A percentile compares a stretch with the other conserved stretches of the same genome.
Evolutionary conservation across 1,140 invertebrate species (phyloP).

Genomic region (Cyclargus thomasi): DNA sequence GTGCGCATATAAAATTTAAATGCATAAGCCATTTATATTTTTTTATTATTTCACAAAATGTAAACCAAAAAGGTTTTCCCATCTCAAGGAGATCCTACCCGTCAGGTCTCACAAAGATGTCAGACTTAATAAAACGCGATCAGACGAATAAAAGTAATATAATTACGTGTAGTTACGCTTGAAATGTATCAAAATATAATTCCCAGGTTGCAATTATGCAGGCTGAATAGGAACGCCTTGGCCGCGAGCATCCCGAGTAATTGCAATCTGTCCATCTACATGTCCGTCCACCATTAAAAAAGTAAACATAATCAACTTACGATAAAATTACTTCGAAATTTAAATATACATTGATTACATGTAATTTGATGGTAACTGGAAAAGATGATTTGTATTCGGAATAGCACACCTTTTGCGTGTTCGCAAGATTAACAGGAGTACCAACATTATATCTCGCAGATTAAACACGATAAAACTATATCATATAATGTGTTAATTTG

Average conservation of each 20-base stretch:
- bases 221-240: slow-evolving; percentile 11
- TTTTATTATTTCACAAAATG: too few relatives aligned
- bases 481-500: slow-evolving; percentile 3
- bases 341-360: slow-evolving; percentile 14
- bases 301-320: slow-evolving; percentile 12
- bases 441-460: not conserved
- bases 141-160: not conserved
- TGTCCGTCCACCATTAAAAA: slow-evolving; percentile 1
- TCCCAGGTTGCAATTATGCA: not conserved
- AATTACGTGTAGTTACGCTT: not conserved
- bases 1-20: too few relatives aligned
- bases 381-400: slow-evolving; percentile 10
- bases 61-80: too few relatives aligned
- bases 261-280: slow-evolving; percentile 16
- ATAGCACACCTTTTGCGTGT: slow-evolving; percentile 11
- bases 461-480: not conserved
- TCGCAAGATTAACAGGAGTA: not conserved
- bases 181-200: slow-evolving; percentile 13
- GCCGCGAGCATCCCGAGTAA: slow-evolving; percentile 7
- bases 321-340: slow-evolving; percentile 15
- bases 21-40: too few relatives aligned
- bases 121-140: not conserved
- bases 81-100: too few relatives aligned
- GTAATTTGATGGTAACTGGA: slow-evolving; percentile 14
- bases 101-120: not conserved